Base-by-base conservation (phyloP, 2,113 vertebrate species). In the Hiodon alosoides region DNA sequence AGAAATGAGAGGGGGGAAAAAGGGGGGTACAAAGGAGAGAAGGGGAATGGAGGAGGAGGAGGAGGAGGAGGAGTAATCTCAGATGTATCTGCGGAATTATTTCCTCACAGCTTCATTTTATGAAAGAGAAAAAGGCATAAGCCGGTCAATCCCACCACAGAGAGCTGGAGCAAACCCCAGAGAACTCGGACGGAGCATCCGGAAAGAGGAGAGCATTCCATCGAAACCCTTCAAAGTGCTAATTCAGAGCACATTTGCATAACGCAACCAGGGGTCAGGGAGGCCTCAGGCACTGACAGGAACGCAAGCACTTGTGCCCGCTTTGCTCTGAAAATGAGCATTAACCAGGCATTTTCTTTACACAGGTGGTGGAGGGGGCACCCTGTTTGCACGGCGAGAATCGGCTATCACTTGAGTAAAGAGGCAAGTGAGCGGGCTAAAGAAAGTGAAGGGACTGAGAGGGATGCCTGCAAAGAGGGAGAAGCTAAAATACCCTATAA, bases 21-120 rank as follows among this genome's bases (percentile, higher is more conserved):
- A 31, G 2, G 31, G 31, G 31, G 31, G 31, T 31, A 2, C 31
- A 31, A 31, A 31, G 31, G 31, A 31, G 31, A 31, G 31, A 31
- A 2, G 31, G 31, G 31, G 31, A 31, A 31, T 31, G 31, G 31
- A 31, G 31, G 31, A 31, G 31, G 31, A 31, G 31, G 31, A 31
- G 31, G 31, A 31, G 31, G 31, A 31, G 31, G 31, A 31, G 31
- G 31, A 31, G 31, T 31, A 31, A 31, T 31, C 31, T 31, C 31
- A 31, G 31, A 31, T 31, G 31, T 31, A 31, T 31, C 31, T 31
- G 31, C 31, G 2, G 31, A 31, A 31, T 75, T 77, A 78, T 69
- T 54, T 10, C 67, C 81, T 74, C 68, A 11, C 58, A 68, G 77
- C 55, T 31, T 31, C 31, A 31, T 31, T 31, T 31, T 1, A 31